Evolutionary conservation across 2,797 vertebrate genomes (phyloP).

Genomic region (Danio choprae): DNA sequence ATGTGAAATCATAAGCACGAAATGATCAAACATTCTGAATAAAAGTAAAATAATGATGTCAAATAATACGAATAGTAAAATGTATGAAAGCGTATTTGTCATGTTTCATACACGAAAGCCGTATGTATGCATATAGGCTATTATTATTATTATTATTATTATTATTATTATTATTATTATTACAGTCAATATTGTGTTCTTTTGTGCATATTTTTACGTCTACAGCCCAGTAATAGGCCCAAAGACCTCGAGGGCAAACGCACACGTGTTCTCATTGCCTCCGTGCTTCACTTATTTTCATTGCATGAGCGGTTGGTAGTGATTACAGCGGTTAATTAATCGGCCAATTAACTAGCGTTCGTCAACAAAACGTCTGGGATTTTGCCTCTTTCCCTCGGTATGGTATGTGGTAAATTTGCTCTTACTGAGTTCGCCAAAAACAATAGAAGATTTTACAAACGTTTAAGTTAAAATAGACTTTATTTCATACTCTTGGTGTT

Average conservation of each 20-base stretch:
- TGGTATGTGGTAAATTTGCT: conserved; percentile 9
- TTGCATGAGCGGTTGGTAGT: conserved; percentile 22
- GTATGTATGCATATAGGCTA: background rate
- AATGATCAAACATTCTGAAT: background rate
- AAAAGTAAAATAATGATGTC: background rate
- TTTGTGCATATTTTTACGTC: background rate
- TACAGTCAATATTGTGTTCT: background rate
- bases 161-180: background rate
- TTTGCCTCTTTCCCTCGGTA: conserved; percentile 6
- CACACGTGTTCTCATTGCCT: conserved; percentile 23
- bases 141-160: background rate
- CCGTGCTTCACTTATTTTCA: background rate
- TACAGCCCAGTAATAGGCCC: background rate
- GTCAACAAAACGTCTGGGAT: conserved; percentile 34
- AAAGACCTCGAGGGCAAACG: background rate
- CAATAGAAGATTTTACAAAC: too few species aligned
- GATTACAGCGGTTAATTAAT: conserved; percentile 50
- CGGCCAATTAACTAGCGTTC: conserved; percentile 20
- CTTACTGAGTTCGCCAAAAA: background rate
- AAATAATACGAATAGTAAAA: background rate
- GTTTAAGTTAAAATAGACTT: too few species aligned
- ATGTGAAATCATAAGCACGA: too few species aligned
- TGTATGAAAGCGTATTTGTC: background rate
- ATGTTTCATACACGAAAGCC: background rate
- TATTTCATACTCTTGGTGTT: too few species aligned